These are phyloP conservation scores for Malacoctenus gilli DNA, from an alignment of 2,797 vertebrate genomes.

Conservation along the genomic window DNA sequence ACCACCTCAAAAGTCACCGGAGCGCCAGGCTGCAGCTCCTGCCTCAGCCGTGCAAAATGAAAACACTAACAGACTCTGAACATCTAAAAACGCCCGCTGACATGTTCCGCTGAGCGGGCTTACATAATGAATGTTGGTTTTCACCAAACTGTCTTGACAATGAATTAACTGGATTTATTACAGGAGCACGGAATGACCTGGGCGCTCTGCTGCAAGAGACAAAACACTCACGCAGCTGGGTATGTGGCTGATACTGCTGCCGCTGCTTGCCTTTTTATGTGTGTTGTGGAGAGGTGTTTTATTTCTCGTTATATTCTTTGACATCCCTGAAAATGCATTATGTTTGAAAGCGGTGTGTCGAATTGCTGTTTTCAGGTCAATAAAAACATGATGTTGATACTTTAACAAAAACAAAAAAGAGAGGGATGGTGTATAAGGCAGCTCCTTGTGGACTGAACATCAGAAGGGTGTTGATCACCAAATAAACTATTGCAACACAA, in stretches of 20 bases:
- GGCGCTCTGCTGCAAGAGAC: slow-evolving; percentile 59
- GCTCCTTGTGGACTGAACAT: slow-evolving; percentile 22
- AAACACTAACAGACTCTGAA: slow-evolving; percentile 64
- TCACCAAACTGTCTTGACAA: slow-evolving; percentile 69
- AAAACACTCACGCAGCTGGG: slow-evolving; percentile 60
- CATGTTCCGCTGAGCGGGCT: slow-evolving; percentile 63
- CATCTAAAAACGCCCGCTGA: slow-evolving; percentile 64
- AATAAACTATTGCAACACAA: slow-evolving; percentile 6
- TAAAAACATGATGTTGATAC: slow-evolving; percentile 36
- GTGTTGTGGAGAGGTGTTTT: slow-evolving; percentile 39
- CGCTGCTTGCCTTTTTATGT: slow-evolving; percentile 10
- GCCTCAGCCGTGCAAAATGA: slow-evolving; percentile 53
- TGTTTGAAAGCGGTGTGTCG: slow-evolving; percentile 35
- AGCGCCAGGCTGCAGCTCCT: slow-evolving; percentile 56
- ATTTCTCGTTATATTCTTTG: slow-evolving; percentile 53
- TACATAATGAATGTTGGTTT: slow-evolving; percentile 73
- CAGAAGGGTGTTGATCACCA: slow-evolving; percentile 20
- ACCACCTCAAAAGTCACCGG: slow-evolving; percentile 71
- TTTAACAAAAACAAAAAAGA: too few relatives aligned
- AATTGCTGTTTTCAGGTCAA: slow-evolving; percentile 27
- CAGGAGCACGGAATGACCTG: slow-evolving; percentile 59
- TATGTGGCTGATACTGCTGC: slow-evolving; percentile 33
- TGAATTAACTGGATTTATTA: slow-evolving; percentile 72
- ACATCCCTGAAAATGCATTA: slow-evolving; percentile 51
- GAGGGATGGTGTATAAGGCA: slow-evolving; percentile 20